phyloP scores from a whole-genome alignment of 2,888 invertebrate genomes.

The Cerastis rubricosa region DNA sequence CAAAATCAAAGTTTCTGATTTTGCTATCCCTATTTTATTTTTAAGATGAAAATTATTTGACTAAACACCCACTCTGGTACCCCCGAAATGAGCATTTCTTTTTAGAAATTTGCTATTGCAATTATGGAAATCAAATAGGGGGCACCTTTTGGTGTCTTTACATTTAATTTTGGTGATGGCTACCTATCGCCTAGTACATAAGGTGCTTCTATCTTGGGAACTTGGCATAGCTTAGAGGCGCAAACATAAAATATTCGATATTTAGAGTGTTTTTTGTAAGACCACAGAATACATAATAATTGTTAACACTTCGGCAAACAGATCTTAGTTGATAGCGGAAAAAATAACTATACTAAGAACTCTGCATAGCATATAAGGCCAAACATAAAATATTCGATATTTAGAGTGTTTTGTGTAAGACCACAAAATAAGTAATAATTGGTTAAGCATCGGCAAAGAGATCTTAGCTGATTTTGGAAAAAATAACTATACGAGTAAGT shows the following conservation, averaged over 20 bases:
- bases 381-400: not conserved
- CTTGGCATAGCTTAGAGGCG: not conserved
- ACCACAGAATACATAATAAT: no score
- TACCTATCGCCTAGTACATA: constrained; percentile 11
- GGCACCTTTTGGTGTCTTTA: constrained; percentile 68
- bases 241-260: not conserved
- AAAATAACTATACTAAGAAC: not conserved
- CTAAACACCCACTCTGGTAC: constrained; percentile 75
- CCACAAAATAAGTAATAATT: no score
- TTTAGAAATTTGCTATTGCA: constrained; percentile 81
- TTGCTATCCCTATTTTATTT: constrained; percentile 74
- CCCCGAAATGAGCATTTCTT: constrained; percentile 82
- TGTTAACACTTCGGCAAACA: not conserved
- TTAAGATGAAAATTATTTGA: constrained; percentile 82
- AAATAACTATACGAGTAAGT: no score
- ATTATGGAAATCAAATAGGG: constrained; percentile 85
- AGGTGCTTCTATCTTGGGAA: not conserved
- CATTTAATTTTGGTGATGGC: constrained; percentile 69
- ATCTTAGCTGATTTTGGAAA: not conserved
- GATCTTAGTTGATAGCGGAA: not conserved
- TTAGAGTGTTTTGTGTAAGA: not conserved
- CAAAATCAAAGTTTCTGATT: constrained; percentile 22
- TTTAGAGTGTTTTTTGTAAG: not conserved
- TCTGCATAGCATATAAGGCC: not conserved
- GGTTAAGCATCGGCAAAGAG: not conserved